Conservation (phyloP, 1,140 invertebrate species). For the Globodera rostochiensis region DNA sequence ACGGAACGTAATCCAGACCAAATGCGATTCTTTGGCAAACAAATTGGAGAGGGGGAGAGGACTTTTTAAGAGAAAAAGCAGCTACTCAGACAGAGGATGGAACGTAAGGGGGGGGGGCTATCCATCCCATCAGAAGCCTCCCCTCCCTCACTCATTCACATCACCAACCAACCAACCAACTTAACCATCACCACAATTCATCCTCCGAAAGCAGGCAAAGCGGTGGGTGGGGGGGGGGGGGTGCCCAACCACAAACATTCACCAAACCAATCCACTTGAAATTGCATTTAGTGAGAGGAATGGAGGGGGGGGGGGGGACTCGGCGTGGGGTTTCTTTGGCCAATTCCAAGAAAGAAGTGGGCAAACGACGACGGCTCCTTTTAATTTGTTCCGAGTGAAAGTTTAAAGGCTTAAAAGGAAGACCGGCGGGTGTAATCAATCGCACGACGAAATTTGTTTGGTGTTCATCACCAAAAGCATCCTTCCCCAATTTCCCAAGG, state of each 20-base stretch:
- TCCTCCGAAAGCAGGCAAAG: not conserved
- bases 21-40: slow-evolving; percentile 8
- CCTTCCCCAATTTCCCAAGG: no score
- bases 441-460: no score
- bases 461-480: no score
- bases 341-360: not conserved
- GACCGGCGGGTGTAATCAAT: no score
- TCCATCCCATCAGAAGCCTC: not conserved
- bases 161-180: not conserved
- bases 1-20: not conserved
- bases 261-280: not conserved
- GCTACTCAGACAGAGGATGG: not conserved
- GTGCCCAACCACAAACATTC: not conserved
- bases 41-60: not conserved
- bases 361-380: no score
- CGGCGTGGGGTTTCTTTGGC: not conserved
- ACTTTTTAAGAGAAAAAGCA: no score
- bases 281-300: not conserved
- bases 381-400: no score
- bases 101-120: not conserved
- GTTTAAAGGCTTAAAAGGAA: no score
- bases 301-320: no score
- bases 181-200: no score
- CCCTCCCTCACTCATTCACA: not conserved
- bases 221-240: not conserved